phyloP scores from a whole-genome alignment of 2,113 vertebrate species.

The Etheostoma spectabile region DNA sequence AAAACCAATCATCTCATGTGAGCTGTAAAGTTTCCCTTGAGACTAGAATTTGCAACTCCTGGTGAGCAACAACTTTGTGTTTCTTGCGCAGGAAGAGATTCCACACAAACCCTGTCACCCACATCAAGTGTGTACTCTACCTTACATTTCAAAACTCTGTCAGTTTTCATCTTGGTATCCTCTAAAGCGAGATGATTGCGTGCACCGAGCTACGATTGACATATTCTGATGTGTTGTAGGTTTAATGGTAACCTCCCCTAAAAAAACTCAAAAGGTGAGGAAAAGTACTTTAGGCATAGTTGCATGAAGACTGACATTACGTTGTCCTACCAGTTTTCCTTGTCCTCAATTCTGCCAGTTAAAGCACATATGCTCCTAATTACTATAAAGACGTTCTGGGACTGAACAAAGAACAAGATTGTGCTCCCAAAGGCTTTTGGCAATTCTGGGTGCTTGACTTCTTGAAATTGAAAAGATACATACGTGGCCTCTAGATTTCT shows the following conservation, averaged over 20 bases:
- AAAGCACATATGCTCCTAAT: slow-evolving; percentile 55
- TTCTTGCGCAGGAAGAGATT: slow-evolving; percentile 8
- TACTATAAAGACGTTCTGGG: slow-evolving; percentile 40
- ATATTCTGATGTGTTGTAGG: slow-evolving; percentile 1
- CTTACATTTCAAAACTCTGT: slow-evolving; percentile 25
- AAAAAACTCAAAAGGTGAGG: background rate
- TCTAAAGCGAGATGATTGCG: background rate
- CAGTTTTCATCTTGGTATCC: slow-evolving; percentile 10
- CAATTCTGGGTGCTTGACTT: slow-evolving; percentile 55
- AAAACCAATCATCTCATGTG: slow-evolving; percentile 2
- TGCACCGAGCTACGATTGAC: slow-evolving; percentile 1
- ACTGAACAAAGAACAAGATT: slow-evolving; percentile 42
- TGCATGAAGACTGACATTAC: slow-evolving; percentile 7
- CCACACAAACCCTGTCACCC: slow-evolving; percentile 32
- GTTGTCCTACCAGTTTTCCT: slow-evolving; percentile 18
- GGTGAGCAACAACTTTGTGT: background rate
- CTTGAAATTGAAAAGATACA: slow-evolving; percentile 60
- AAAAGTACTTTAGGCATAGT: background rate
- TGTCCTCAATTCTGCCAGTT: slow-evolving; percentile 47
- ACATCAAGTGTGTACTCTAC: slow-evolving; percentile 15
- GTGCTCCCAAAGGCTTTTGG: slow-evolving; percentile 44
- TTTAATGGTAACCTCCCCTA: background rate
- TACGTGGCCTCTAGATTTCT: slow-evolving; percentile 47
- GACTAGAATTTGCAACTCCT: background rate
- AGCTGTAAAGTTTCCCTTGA: background rate